Conservation (phyloP, 2,888 invertebrate genomes). For the Ecliptopera silaceata region DNA sequence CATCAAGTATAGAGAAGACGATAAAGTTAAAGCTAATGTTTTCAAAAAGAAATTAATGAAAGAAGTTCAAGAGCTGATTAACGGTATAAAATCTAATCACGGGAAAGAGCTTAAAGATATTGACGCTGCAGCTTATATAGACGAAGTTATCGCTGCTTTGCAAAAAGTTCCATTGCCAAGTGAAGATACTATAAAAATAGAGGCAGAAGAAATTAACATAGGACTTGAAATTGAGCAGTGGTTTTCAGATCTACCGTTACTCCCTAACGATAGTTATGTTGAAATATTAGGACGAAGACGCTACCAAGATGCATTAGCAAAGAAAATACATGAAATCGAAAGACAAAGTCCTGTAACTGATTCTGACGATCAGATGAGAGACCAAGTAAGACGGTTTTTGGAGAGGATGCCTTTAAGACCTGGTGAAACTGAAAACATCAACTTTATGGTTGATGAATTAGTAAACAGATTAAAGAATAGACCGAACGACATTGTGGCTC, state of each 20-base stretch:
- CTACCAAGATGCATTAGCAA: conserved; percentile 51
- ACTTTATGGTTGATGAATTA: conserved; percentile 55
- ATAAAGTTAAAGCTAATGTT: conserved; percentile 50
- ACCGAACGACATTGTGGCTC: conserved; percentile 29
- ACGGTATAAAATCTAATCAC: conserved; percentile 48
- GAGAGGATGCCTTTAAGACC: conserved; percentile 46
- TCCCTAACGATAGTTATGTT: conserved; percentile 35
- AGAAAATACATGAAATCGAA: conserved; percentile 53
- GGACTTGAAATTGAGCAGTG: conserved; percentile 62
- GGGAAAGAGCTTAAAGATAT: conserved; percentile 44
- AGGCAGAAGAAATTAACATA: conserved; percentile 59
- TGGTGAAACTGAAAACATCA: conserved; percentile 40
- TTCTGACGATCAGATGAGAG: conserved; percentile 42
- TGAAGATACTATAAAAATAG: conserved; percentile 50
- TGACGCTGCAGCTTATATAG: conserved; percentile 41
- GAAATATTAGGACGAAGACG: conserved; percentile 44
- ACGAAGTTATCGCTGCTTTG: conserved; percentile 52
- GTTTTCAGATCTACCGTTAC: conserved; percentile 57
- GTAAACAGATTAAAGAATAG: conserved; percentile 52
- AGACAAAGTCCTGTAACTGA: conserved; percentile 35
- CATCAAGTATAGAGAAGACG: conserved; percentile 49
- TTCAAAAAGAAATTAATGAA: conserved; percentile 54
- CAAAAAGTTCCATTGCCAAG: conserved; percentile 58
- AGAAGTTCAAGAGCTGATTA: conserved; percentile 46
- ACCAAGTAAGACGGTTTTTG: conserved; percentile 48